Evolutionary conservation across 2,797 vertebrate species (phyloP).

Genomic region (Muscicapa comitata): DNA sequence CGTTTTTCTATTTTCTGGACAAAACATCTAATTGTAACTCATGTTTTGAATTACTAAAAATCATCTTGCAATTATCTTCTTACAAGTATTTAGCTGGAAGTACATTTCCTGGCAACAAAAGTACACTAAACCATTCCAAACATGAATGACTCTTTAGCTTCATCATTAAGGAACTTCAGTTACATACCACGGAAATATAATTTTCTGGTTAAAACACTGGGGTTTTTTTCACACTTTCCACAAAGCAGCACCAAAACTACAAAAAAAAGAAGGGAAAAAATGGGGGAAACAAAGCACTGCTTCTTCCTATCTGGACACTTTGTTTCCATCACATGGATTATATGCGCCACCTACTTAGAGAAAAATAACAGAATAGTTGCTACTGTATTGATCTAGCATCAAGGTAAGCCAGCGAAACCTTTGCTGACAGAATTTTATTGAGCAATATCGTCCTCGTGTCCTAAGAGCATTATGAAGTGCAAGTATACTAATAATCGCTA

Average conservation of each 20-base stretch:
- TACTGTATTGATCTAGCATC: background rate
- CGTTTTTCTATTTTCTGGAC: conserved; percentile 8
- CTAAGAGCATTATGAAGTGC: background rate
- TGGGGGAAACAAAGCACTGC: fast-evolving
- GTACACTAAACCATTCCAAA: background rate
- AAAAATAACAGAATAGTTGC: background rate
- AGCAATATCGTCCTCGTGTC: background rate
- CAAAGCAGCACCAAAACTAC: background rate
- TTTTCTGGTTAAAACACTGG: background rate
- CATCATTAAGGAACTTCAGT: background rate
- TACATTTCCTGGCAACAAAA: background rate
- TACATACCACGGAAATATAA: background rate
- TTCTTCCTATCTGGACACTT: background rate
- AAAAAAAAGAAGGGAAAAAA: background rate
- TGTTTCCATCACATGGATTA: background rate
- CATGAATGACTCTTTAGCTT: background rate
- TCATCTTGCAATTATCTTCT: conserved; percentile 18
- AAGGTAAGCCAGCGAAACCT: background rate
- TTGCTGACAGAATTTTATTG: background rate
- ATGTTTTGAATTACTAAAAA: conserved; percentile 43
- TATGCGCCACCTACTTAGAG: background rate
- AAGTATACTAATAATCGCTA: background rate
- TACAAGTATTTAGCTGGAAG: background rate
- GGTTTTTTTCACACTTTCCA: background rate
- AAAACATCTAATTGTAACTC: conserved; percentile 42